Percentiles rank a stretch among this genome's conserved stretches.
phyloP scores from a whole-genome alignment of 2,113 vertebrate species.

The Ellobius talpinus region DNA sequence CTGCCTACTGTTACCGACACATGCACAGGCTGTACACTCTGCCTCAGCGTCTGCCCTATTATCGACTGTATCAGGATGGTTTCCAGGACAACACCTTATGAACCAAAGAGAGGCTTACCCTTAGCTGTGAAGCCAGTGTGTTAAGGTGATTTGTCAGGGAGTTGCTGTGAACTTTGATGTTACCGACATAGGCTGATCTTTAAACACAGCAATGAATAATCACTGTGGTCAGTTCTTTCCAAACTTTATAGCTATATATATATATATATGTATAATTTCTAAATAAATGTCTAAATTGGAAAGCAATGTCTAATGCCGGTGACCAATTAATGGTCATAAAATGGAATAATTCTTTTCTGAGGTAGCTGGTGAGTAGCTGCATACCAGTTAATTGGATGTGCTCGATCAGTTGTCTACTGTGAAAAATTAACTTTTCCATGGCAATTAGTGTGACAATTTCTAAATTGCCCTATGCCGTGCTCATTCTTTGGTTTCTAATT shows the following conservation, averaged over 20 bases:
- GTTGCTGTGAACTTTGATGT: slow-evolving; percentile 66
- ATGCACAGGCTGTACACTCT: slow-evolving; percentile 96
- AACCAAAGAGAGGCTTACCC: slow-evolving; percentile 93
- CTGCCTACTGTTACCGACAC: slow-evolving; percentile 91
- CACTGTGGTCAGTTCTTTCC: slow-evolving; percentile 74
- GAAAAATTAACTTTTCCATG: slow-evolving; percentile 81
- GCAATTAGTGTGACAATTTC: slow-evolving; percentile 73
- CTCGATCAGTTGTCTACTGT: slow-evolving; percentile 71
- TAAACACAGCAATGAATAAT: slow-evolving; percentile 79
- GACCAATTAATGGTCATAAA: slow-evolving; percentile 66
- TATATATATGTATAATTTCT: not conserved
- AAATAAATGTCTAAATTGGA: slow-evolving; percentile 36
- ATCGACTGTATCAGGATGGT: slow-evolving; percentile 98
- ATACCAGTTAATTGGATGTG: slow-evolving; percentile 69
- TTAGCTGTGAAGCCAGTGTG: slow-evolving; percentile 86
- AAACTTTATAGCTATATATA: slow-evolving; percentile 55
- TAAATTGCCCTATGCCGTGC: slow-evolving; percentile 76
- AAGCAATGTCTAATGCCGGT: not conserved
- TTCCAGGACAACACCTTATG: slow-evolving; percentile 91
- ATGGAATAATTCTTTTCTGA: slow-evolving; percentile 83
- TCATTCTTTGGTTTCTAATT: slow-evolving; percentile 83
- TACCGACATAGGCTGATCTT: slow-evolving; percentile 79
- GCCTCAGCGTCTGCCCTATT: slow-evolving; percentile 95
- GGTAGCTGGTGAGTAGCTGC: slow-evolving; percentile 62
- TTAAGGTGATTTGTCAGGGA: slow-evolving; percentile 83